Conservation (phyloP, 2,113 vertebrate genomes). For the Orcinus orca region DNA sequence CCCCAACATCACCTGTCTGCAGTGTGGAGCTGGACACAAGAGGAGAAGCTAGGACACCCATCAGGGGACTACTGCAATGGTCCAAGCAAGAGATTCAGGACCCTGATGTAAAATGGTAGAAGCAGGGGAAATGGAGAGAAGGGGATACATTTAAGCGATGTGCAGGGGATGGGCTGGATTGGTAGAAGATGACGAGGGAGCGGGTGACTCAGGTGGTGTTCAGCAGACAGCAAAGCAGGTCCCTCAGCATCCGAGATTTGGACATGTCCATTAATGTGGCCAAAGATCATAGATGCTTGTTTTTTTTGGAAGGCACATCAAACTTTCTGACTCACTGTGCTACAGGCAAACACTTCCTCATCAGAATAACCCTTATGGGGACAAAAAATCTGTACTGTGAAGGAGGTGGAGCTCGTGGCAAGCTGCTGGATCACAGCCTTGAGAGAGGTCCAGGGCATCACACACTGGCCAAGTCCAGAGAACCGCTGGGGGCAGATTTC, state of each 20-base stretch:
- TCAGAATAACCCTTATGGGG: constrained; percentile 61
- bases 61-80: not conserved
- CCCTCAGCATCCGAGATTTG: constrained; percentile 67
- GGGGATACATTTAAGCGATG: not conserved
- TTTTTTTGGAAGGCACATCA: constrained; percentile 63
- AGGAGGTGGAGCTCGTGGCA: not conserved
- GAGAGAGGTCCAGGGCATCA: not conserved
- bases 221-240: constrained; percentile 36
- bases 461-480: not conserved
- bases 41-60: not conserved
- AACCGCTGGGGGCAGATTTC: not conserved
- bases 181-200: constrained; percentile 18
- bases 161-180: not conserved
- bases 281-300: constrained; percentile 68
- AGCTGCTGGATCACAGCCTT: not conserved
- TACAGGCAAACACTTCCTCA: constrained; percentile 62
- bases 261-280: constrained; percentile 72
- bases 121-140: not conserved
- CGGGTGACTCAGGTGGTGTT: constrained; percentile 63
- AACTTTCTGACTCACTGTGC: constrained; percentile 72
- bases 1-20: not conserved
- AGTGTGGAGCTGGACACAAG: not conserved
- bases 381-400: constrained; percentile 35
- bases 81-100: not conserved
- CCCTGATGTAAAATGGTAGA: not conserved